Evolutionary conservation across 1,140 invertebrate species (phyloP).

Genomic region (Platyura marginata): DNA sequence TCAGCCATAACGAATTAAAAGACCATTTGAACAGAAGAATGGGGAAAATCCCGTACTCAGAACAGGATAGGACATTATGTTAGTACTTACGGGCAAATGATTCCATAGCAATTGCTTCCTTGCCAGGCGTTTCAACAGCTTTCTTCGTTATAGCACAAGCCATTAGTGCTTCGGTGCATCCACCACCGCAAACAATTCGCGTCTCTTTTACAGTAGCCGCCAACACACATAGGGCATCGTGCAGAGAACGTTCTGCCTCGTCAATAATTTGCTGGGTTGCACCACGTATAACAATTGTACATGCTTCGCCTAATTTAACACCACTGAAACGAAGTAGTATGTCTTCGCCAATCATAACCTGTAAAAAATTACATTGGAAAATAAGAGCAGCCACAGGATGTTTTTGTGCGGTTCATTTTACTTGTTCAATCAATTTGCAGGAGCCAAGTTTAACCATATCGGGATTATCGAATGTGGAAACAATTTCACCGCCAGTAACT

Average conservation of each 20-base stretch:
- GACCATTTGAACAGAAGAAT: neutral
- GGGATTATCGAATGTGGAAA: conserved; percentile 94
- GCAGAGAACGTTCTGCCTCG: conserved; percentile 93
- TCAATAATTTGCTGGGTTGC: conserved; percentile 99
- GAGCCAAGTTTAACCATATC: conserved; percentile 80
- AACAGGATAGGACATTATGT: no score
- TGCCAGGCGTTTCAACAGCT: conserved; percentile 82
- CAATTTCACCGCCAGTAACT: conserved; percentile 96
- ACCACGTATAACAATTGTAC: conserved; percentile 90
- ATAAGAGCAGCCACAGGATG: no score
- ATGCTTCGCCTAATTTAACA: conserved; percentile 87
- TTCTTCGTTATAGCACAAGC: conserved; percentile 71
- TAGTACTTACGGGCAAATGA: conserved; percentile 50
- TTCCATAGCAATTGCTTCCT: conserved; percentile 95
- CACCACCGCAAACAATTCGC: conserved; percentile 81
- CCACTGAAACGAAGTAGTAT: conserved; percentile 89
- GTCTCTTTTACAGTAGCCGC: conserved; percentile 89
- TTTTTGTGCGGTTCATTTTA: no score
- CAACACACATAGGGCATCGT: conserved; percentile 96
- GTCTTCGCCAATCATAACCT: conserved; percentile 97
- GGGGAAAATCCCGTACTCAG: no score
- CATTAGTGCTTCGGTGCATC: conserved; percentile 92
- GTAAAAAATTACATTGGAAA: no score
- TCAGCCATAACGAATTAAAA: no score
- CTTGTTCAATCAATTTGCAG: conserved; percentile 93